A percentile compares a stretch with the other conserved stretches of the same genome.
Conservation (phyloP, 2,113 vertebrate genomes). For the Uropsilus gracilis region DNA sequence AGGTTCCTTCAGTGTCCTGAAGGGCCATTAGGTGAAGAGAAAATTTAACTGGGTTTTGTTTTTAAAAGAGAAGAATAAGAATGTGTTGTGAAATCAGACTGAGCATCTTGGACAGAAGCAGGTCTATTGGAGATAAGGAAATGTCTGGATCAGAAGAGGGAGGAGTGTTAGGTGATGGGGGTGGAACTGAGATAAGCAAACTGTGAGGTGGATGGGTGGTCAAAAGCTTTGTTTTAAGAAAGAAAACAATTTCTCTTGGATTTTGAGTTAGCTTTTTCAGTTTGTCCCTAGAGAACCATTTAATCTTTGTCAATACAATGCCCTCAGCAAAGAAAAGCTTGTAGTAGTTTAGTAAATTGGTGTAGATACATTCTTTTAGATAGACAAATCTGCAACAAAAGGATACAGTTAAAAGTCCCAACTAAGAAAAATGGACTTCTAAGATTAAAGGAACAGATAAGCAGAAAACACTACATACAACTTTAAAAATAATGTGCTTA, state of each 20-base stretch:
- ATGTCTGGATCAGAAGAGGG: neutral
- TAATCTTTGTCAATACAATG: neutral
- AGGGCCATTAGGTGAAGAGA: neutral
- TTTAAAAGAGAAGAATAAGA: neutral
- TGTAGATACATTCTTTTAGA: neutral
- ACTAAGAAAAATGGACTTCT: neutral
- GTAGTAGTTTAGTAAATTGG: neutral
- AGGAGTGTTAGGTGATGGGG: neutral
- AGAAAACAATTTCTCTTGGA: neutral
- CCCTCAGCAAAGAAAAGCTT: neutral
- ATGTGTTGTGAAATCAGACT: neutral
- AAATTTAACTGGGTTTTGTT: neutral
- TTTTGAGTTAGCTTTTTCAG: slow-evolving; percentile 1
- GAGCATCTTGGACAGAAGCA: neutral
- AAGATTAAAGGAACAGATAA: neutral
- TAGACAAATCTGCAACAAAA: neutral
- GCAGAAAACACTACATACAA: neutral
- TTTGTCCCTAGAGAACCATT: neutral
- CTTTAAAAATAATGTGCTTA: neutral
- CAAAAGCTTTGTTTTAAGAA: neutral
- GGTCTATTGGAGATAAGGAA: neutral
- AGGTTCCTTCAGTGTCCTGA: accelerated
- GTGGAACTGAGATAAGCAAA: neutral
- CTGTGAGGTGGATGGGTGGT: neutral
- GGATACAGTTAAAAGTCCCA: neutral